Evolutionary conservation across 2,888 invertebrate species (phyloP), one percentile per base, ranked within the genome.

Genomic region (Agrenia bidenticulata): DNA sequence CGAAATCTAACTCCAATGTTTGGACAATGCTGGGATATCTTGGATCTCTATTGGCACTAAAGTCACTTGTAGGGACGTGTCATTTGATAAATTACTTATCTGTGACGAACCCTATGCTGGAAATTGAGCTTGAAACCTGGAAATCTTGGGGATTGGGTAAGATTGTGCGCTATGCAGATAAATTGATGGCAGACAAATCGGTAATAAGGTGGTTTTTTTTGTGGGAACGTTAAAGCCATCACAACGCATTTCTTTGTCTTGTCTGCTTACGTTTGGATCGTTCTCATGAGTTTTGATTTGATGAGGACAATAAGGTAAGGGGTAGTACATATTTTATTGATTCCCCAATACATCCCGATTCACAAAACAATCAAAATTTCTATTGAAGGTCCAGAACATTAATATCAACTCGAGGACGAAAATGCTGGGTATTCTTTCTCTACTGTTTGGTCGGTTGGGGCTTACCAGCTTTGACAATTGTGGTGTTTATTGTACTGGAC

Each of bases 171-270:
- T n/a, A 45, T 45, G 4, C 5, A 17, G 5, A 15, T 45, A 45
- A 45, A 45, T 9, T 11, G 45, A 45, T 45, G 19, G 15, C 19
- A 4, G 5, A 5, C 15, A 45, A 19, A 45, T 39, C 15, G 7
- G 15, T 9, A 45, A 45, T 17, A 45, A 5, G 19, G 15, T 5
- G 19, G 15, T 45, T 45, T 19, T 45, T 45, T 45, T 19, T 45
- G 15, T 19, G n/a, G n/a, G n/a, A n/a, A n/a, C n/a, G 4, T 45
- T 32, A 11, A 32, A 45, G 45, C 45, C 9, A n/a, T 45, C 4
- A 9, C 45, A 45, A 45, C n/a, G n/a, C 45, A 45, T 45, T 45
- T 17, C 45, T 45, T 45, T 15, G n/a, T 45, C n/a, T n/a, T 45
- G 2, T 45, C 45, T 15, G 45, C n/a, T 5, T 45, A 45, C n/a